phyloP scores from a whole-genome alignment of 2,888 invertebrate genomes.

The Cephus spinipes region DNA sequence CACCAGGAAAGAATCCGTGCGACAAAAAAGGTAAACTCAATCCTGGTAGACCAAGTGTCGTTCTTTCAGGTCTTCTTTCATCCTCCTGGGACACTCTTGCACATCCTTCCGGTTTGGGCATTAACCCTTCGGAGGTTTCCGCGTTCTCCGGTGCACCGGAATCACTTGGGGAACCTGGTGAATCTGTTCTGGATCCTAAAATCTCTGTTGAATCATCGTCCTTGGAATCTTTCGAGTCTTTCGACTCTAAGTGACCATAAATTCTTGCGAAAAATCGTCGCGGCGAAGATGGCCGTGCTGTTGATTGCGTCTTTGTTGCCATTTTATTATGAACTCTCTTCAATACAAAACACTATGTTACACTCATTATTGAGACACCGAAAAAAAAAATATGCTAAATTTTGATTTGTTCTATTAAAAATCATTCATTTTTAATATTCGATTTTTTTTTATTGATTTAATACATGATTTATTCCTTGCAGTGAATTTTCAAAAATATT shows the following conservation, averaged over 20 bases:
- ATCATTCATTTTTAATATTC: no score
- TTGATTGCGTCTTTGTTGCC: slow-evolving; percentile 42
- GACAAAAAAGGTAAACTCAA: slow-evolving; percentile 45
- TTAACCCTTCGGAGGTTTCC: background rate
- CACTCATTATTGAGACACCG: background rate
- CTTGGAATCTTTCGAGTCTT: slow-evolving; percentile 24
- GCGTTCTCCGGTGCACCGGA: background rate
- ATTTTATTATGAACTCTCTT: slow-evolving; percentile 29
- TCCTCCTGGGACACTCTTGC: slow-evolving; percentile 43
- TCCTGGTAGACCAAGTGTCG: slow-evolving; percentile 30
- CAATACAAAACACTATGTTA: background rate
- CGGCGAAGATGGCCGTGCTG: slow-evolving; percentile 77
- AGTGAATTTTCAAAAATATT: background rate
- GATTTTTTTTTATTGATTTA: background rate
- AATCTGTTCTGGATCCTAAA: background rate
- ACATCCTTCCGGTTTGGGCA: slow-evolving; percentile 25
- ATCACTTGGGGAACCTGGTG: background rate
- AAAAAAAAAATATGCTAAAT: background rate
- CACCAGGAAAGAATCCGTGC: slow-evolving; percentile 44
- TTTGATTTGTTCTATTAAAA: background rate
- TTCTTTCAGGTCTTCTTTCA: slow-evolving; percentile 61
- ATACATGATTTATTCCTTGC: background rate
- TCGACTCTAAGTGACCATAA: slow-evolving; percentile 80
- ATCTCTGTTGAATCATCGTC: background rate
- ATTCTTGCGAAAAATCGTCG: slow-evolving; percentile 84